These are phyloP conservation scores for Lasioglossum zephyrum DNA, from an alignment of 2,888 invertebrate genomes.

Conservation along the genomic window DNA sequence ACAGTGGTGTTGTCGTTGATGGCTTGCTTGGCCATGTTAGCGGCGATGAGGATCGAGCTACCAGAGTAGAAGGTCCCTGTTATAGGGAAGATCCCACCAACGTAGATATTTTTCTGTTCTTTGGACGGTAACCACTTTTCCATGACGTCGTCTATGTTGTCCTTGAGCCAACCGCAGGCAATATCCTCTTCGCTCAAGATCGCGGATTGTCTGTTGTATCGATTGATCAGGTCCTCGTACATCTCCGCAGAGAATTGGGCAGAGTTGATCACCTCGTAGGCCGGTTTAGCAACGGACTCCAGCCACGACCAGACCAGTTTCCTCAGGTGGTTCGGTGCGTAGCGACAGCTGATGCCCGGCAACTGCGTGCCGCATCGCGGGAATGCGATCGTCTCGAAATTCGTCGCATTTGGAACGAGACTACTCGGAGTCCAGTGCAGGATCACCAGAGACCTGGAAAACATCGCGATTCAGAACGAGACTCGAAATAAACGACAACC, in stretches of 20 bases:
- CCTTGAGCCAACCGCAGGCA: slow-evolving; percentile 89
- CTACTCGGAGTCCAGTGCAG: slow-evolving; percentile 89
- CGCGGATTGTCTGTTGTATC: slow-evolving; percentile 74
- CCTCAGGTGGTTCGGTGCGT: slow-evolving; percentile 88
- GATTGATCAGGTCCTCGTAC: slow-evolving; percentile 85
- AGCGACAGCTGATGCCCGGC: slow-evolving; percentile 86
- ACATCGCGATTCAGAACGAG: neutral
- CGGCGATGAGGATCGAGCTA: slow-evolving; percentile 87
- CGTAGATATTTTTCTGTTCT: slow-evolving; percentile 85
- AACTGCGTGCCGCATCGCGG: slow-evolving; percentile 85
- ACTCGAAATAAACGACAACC: neutral
- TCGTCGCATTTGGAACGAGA: slow-evolving; percentile 85
- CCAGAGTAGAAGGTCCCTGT: slow-evolving; percentile 87
- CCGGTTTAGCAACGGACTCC: slow-evolving; percentile 85
- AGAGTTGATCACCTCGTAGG: slow-evolving; percentile 85
- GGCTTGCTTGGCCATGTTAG: slow-evolving; percentile 87
- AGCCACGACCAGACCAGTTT: slow-evolving; percentile 89
- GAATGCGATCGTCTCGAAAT: slow-evolving; percentile 87
- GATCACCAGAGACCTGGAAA: slow-evolving; percentile 86
- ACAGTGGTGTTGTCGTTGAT: slow-evolving; percentile 87
- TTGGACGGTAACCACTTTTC: slow-evolving; percentile 74
- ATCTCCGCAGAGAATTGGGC: slow-evolving; percentile 85
- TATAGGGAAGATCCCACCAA: slow-evolving; percentile 91
- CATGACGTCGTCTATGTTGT: slow-evolving; percentile 79
- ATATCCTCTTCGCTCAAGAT: slow-evolving; percentile 81